Evolutionary conservation across 1,140 invertebrate genomes (phyloP).

Genomic region (Bombus difficillimus): DNA sequence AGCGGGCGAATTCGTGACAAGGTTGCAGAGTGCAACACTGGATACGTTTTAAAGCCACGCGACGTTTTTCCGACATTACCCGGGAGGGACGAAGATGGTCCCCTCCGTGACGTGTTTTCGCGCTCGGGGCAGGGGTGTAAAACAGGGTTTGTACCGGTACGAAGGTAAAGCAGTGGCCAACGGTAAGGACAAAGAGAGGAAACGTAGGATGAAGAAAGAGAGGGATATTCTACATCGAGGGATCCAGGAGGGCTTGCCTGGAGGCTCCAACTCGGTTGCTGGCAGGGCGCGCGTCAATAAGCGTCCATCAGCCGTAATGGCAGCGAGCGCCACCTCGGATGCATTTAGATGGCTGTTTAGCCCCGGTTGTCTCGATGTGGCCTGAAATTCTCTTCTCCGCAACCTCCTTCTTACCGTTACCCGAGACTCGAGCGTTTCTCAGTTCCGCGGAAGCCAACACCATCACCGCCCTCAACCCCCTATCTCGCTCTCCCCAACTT

Average conservation of each 20-base stretch:
- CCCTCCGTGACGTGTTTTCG: slow-evolving; percentile 26
- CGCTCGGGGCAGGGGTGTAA: not conserved
- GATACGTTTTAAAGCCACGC: slow-evolving; percentile 39
- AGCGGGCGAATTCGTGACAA: slow-evolving; percentile 50
- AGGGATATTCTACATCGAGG: slow-evolving; percentile 51
- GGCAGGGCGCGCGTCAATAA: slow-evolving; percentile 82
- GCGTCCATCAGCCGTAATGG: slow-evolving; percentile 83
- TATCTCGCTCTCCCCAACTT: slow-evolving; percentile 43
- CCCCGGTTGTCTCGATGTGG: slow-evolving; percentile 74
- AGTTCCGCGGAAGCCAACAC: slow-evolving; percentile 53
- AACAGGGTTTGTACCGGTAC: slow-evolving; percentile 12
- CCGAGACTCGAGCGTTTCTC: slow-evolving; percentile 57
- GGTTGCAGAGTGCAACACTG: slow-evolving; percentile 27
- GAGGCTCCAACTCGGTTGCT: slow-evolving; percentile 70
- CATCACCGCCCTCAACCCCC: slow-evolving; percentile 33
- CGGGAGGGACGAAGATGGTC: slow-evolving; percentile 34
- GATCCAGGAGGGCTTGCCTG: slow-evolving; percentile 68
- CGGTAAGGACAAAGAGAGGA: slow-evolving; percentile 41
- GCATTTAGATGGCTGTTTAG: slow-evolving; percentile 84
- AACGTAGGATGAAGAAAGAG: slow-evolving; percentile 25
- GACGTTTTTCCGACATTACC: slow-evolving; percentile 66
- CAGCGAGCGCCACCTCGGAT: slow-evolving; percentile 83
- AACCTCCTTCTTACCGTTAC: slow-evolving; percentile 54
- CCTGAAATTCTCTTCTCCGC: slow-evolving; percentile 66
- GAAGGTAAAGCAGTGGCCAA: slow-evolving; percentile 26